Conservation (phyloP, 2,797 vertebrate genomes). For the Alfaro cultratus region DNA sequence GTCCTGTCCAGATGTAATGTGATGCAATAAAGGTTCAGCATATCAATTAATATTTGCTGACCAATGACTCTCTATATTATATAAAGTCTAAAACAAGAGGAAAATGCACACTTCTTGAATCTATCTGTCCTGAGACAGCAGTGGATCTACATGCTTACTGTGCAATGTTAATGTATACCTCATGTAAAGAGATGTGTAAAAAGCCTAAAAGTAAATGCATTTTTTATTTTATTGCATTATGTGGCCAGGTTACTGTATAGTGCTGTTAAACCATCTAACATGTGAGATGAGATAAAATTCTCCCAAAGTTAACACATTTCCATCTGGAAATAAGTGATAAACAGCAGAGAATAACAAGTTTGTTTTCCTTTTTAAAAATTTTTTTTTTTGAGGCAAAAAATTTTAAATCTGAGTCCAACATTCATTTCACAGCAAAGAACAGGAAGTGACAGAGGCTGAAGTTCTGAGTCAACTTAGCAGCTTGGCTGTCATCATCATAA, state of each 20-base stretch:
- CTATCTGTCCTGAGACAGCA: not conserved
- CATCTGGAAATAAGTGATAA: not conserved
- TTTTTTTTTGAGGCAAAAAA: not conserved
- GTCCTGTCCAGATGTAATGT: conserved; percentile 31
- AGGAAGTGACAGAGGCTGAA: not conserved
- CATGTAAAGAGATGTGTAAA: not conserved
- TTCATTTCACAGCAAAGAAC: not conserved
- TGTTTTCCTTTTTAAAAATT: not conserved
- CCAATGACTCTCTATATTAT: conserved; percentile 10
- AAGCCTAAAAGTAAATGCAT: not conserved
- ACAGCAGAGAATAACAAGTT: not conserved
- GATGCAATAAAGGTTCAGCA: conserved; percentile 6
- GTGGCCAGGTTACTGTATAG: not conserved
- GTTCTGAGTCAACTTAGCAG: conserved; percentile 13
- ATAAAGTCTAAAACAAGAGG: not conserved
- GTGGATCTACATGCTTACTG: not conserved
- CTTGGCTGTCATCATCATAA: not conserved
- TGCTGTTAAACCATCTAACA: not conserved
- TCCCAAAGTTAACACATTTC: too few relatives aligned
- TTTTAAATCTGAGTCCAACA: not conserved
- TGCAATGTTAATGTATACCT: not conserved
- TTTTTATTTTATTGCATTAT: not conserved
- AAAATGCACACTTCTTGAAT: not conserved
- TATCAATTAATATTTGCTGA: conserved; percentile 17
- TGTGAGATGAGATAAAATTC: too few relatives aligned